These are phyloP conservation scores for Gryllus bimaculatus DNA, from an alignment of 1,140 invertebrate species.

Conservation along the genomic window DNA sequence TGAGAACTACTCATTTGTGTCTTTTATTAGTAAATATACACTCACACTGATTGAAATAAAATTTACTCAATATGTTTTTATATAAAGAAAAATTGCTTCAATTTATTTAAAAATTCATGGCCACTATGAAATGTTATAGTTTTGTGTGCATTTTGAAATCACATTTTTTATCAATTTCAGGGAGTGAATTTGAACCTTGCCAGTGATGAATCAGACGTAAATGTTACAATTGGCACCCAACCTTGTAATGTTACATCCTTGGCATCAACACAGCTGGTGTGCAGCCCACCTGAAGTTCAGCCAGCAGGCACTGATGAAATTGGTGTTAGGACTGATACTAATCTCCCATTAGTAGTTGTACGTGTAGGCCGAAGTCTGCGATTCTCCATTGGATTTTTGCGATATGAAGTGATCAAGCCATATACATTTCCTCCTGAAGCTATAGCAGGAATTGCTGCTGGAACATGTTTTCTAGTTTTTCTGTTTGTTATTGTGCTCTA, in stretches of 20 bases:
- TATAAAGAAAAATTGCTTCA: no score
- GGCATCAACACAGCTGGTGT: conserved; percentile 78
- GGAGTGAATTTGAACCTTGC: conserved; percentile 86
- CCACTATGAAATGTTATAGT: no score
- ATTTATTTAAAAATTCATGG: no score
- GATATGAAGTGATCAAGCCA: conserved; percentile 74
- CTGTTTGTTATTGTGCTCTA: conserved; percentile 78
- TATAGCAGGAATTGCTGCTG: conserved; percentile 72
- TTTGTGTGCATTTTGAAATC: no score
- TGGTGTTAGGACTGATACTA: conserved; percentile 61
- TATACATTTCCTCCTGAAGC: conserved; percentile 80
- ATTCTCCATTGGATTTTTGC: conserved; percentile 44
- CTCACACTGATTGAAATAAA: no score
- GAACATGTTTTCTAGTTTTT: conserved; percentile 71
- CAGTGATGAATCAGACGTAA: conserved; percentile 84
- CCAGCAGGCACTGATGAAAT: conserved; percentile 81
- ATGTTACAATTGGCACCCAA: conserved; percentile 81
- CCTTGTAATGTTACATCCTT: conserved; percentile 89
- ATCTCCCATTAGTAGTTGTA: conserved; percentile 80
- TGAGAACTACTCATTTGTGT: no score
- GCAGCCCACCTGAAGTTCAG: conserved; percentile 75
- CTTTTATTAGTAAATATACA: no score
- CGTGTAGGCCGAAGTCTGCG: conserved; percentile 76
- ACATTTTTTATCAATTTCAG: conserved; percentile 28
- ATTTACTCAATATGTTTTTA: neutral